Evolutionary conservation across 2,888 invertebrate genomes (phyloP), one percentile per base, ranked within the genome.

Genomic region (Drosophila testacea): DNA sequence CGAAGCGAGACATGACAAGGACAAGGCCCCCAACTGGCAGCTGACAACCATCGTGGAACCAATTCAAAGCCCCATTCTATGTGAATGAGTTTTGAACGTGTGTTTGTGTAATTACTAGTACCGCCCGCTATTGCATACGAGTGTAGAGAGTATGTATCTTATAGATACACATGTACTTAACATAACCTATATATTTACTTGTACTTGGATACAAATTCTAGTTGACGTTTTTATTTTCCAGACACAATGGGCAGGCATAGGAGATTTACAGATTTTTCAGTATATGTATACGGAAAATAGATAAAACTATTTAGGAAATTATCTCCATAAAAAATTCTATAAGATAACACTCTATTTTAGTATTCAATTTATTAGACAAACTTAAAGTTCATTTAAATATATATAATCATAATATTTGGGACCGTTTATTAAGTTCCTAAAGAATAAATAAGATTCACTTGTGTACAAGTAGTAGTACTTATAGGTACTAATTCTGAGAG

Each of bases 1-100:
- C 63, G 61, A 74, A 77, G 70, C 67, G 73, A 56, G 52, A 81
- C 69, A 86, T 85, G 86, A 82, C 83, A 83, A 83, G 83, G 83
- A 83, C 83, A 85, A 77, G 81, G 72, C 63, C 69, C 50, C 59
- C 63, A 56, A 56, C 79, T 55, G 55, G 6, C 55, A 56, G 44
- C 44, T 56, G 55, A 51, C 46, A 60, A 42, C 41, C 50, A 22
- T 39, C 44, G 44, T 34, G 56, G 47, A 11, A 65, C 16, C 36
- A 56, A 55, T 48, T 72, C 39, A 42, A 51, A 55, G 38, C 46
- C 11, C 11, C 41, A 54, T 56, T 56, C 55, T 42, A 22, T 42
- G 10, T 50, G 39, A 52, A 5, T 50, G 30, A 44, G 44, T 11
- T 28, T 4, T 57, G 11, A 41, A 30, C 22, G 22, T 44, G 28